Evolutionary conservation across 2,888 invertebrate species (phyloP), one percentile per base, ranked within the genome.

Genomic region (Ochropacha duplaris): DNA sequence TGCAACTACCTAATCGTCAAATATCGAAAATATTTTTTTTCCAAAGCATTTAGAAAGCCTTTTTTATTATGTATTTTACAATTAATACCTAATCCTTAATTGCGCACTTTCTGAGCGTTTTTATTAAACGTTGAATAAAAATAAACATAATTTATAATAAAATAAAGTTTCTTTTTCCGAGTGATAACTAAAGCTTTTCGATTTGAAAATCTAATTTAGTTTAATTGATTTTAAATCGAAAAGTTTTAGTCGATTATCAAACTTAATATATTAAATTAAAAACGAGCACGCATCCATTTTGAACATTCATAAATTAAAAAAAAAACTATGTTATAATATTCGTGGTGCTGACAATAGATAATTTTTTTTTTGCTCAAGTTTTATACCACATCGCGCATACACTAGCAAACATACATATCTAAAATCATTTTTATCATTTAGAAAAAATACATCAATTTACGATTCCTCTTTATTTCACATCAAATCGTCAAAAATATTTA

Each of bases 371-470:
- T 19, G 19, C 44, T 9, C 44, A 19, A 72, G 71, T 67, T 66
- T 60, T 57, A 61, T 62, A 65, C 64, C 59, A 63, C 60, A 62
- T 61, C 52, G 57, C 71, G 68, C 72, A 73, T 78, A 66, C 74
- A 74, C 70, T 75, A 77, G 49, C 77, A 76, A 68, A 73, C 71
- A 62, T 73, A 71, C 69, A 77, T 75, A 19, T 44, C 44, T 72
- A 82, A 76, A 76, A 62, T 68, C 65, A 70, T 70, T 72, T 68
- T 69, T 28, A 19, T 19, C n/a, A 44, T 79, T 79, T 83, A 80
- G 83, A 83, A 84, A 84, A 84, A 83, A 84, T 81, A 84, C 83
- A 79, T 81, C 71, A 68, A 75, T 80, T 78, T 81, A 59, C 67
- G 64, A 63, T 56, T 62, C 56, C 55, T 60, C 54, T 58, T 59